Conservation (phyloP, 1,140 invertebrate species). For the Platyura marginata region DNA sequence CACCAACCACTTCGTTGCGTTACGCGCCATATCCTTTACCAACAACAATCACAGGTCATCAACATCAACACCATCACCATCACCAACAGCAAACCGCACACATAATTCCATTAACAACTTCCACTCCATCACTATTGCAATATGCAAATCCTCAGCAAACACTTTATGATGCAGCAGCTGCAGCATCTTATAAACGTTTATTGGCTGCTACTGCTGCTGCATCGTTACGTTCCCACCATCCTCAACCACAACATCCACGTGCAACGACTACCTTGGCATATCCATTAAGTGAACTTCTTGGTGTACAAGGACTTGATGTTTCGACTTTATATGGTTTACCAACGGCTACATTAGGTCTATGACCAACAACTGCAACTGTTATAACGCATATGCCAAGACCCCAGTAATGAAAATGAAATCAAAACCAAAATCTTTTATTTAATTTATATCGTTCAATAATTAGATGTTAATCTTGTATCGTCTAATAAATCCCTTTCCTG, state of each 20-base stretch:
- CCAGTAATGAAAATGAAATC: too few species aligned
- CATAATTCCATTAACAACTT: not conserved
- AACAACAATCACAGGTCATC: conserved; percentile 23
- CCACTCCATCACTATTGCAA: conserved; percentile 14
- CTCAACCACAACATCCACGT: not conserved
- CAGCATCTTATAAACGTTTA: conserved; percentile 20
- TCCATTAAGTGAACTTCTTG: conserved; percentile 46
- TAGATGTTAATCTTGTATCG: too few species aligned
- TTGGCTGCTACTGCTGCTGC: conserved; percentile 19
- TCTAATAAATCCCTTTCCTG: too few species aligned
- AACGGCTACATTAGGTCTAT: conserved; percentile 37
- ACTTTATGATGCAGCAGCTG: conserved; percentile 18
- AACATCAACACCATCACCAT: conserved; percentile 9
- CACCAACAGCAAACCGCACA: conserved; percentile 10
- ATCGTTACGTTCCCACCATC: conserved; percentile 11
- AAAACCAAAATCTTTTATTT: too few species aligned
- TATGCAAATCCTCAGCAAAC: conserved; percentile 14
- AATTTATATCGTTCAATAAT: too few species aligned
- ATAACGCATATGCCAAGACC: conserved; percentile 32
- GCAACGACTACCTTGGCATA: conserved; percentile 31
- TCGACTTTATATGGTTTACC: conserved; percentile 37
- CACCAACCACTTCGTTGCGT: conserved; percentile 22
- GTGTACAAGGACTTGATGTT: conserved; percentile 43
- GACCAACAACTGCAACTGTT: conserved; percentile 32
- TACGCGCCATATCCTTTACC: conserved; percentile 38